Base-by-base conservation (phyloP, 2,888 invertebrate genomes). In the Lasioglossum malachurum region DNA sequence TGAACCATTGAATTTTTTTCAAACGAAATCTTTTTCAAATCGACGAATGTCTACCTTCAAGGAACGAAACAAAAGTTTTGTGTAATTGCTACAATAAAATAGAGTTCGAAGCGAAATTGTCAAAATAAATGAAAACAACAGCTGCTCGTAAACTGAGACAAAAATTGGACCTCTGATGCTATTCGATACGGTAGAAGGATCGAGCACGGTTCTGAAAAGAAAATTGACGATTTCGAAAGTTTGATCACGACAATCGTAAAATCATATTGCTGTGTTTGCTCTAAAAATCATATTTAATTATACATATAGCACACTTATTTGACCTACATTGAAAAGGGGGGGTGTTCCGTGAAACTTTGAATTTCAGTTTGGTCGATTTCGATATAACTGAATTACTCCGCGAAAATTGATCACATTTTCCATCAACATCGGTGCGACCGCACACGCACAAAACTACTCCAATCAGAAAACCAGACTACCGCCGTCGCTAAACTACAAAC, bases 381-480 rank as follows among this genome's bases (percentile, higher is more conserved):
- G 12, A 57, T n/a, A 57, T n/a, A 57, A n/a, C n/a, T n/a, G 12
- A 4, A 57, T 57, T 57, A 57, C 2, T 23, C 53, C 7, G 2
- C 57, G 57, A 57, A n/a, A 64, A 31, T 64, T 31, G 0, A 31
- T 64, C 64, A 31, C 14, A 27, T 31, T 31, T 38, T 38, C 67
- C 35, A 69, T 69, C 38, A 38, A 69, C 67, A 69, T 38, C 23
- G 35, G 38, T 7, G 8, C 16, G 7, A 19, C 35, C 67, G 3
- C 67, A 38, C 35, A 38, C 67, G 31, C 67, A 35, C 38, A 23
- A 38, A 69, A 69, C 67, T 69, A 69, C 67, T 69, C 23, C 67
- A 38, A 69, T 69, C 67, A 23, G 67, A 69, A 69, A 69, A 69
- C 67, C 67, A 23, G 38, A 69, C 67, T 38, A 19, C 35, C 67